A percentile compares a stretch with the other conserved stretches of the same genome.
Evolutionary conservation across 2,888 invertebrate species (phyloP).

Genomic region (Drosophila robusta): DNA sequence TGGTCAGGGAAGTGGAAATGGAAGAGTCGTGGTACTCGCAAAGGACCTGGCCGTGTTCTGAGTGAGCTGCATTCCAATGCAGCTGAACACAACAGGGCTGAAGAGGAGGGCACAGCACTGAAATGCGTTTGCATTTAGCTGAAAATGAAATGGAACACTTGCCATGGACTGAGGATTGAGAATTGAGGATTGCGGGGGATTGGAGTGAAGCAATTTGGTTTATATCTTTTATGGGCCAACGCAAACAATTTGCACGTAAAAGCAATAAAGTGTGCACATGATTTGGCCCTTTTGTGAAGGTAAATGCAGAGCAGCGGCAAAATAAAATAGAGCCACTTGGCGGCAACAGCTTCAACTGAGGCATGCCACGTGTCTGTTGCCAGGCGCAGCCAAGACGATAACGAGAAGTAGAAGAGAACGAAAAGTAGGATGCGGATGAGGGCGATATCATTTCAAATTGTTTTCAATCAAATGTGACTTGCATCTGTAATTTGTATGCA

Average conservation of each 20-base stretch:
- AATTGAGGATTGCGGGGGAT: conserved; percentile 13
- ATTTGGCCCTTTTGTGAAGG: conserved; percentile 48
- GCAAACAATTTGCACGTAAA: conserved; percentile 77
- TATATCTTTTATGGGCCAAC: conserved; percentile 61
- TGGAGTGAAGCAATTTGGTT: conserved; percentile 57
- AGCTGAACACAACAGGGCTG: conserved; percentile 23
- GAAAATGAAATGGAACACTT: conserved; percentile 64
- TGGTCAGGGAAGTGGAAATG: not conserved
- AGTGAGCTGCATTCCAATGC: conserved; percentile 43
- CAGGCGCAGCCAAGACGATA: conserved; percentile 21
- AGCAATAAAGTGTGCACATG: conserved; percentile 72
- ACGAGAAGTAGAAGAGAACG: conserved; percentile 5
- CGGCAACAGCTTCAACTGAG: conserved; percentile 10
- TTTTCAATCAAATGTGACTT: conserved; percentile 80
- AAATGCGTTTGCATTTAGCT: conserved; percentile 55
- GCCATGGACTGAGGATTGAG: conserved; percentile 37
- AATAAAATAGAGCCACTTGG: conserved; percentile 55
- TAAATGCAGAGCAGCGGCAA: conserved; percentile 33
- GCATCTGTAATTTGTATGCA: conserved; percentile 78
- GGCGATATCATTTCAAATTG: conserved; percentile 77
- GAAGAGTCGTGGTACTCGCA: conserved; percentile 2
- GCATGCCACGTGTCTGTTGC: conserved; percentile 25
- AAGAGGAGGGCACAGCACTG: too few species aligned
- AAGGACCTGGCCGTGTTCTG: conserved; percentile 1
- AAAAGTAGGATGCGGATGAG: conserved; percentile 2